Conservation (phyloP, 1,140 invertebrate genomes). For the Drosophila micromelanica region DNA sequence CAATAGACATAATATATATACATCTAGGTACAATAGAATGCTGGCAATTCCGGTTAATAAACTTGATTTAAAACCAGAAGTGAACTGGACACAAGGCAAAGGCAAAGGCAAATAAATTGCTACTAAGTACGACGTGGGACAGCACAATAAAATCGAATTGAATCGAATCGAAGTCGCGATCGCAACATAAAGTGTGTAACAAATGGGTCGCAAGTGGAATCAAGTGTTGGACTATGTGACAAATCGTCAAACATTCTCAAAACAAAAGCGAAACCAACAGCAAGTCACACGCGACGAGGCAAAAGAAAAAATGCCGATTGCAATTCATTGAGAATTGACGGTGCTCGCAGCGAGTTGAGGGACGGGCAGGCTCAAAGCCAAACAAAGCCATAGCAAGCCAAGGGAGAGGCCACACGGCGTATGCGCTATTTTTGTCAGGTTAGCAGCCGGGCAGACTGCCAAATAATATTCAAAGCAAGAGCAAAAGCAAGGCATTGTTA, state of each 20-base stretch:
- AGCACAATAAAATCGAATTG: conserved; percentile 40
- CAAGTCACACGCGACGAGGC: conserved; percentile 8
- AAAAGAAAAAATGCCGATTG: conserved; percentile 53
- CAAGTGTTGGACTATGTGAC: conserved; percentile 65
- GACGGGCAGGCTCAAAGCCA: conserved; percentile 64
- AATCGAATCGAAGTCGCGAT: conserved; percentile 32
- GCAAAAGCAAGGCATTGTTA: conserved; percentile 41
- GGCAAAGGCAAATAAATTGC: conserved; percentile 71
- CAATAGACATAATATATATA: conserved; percentile 18
- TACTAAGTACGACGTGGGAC: conserved; percentile 59
- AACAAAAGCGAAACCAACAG: conserved; percentile 24
- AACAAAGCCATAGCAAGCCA: conserved; percentile 20
- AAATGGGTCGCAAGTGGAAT: conserved; percentile 58
- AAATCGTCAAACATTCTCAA: conserved; percentile 76
- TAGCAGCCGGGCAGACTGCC: conserved; percentile 8
- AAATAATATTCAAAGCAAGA: conserved; percentile 14
- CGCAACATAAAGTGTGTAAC: conserved; percentile 66
- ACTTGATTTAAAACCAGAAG: conserved; percentile 83
- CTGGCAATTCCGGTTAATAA: conserved; percentile 79
- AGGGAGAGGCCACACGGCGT: conserved; percentile 71
- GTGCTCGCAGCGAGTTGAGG: conserved; percentile 56
- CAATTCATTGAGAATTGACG: conserved; percentile 66
- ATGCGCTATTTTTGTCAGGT: conserved; percentile 44
- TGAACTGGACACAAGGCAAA: conserved; percentile 52
- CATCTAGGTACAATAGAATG: conserved; percentile 51